These are phyloP conservation scores for Serilophus lunatus DNA, from an alignment of 2,113 vertebrate genomes.

Conservation along the genomic window DNA sequence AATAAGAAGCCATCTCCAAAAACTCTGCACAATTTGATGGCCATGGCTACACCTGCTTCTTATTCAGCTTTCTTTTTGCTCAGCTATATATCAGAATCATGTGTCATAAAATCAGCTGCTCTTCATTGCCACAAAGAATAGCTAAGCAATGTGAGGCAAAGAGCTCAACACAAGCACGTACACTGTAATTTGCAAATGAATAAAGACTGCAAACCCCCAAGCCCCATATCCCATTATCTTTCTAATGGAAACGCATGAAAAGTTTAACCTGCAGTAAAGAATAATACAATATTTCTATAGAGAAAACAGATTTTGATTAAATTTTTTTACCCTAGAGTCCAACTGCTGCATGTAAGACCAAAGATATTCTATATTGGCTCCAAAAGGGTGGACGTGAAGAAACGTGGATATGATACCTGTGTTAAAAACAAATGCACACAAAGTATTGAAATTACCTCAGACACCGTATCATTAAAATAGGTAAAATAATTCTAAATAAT, in stretches of 20 bases:
- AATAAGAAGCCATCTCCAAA: background rate
- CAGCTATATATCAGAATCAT: background rate
- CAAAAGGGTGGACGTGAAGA: constrained; percentile 95
- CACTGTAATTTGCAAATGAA: constrained; percentile 10
- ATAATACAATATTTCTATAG: constrained; percentile 35
- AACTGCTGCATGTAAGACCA: constrained; percentile 96
- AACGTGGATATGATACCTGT: constrained; percentile 95
- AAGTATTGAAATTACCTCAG: background rate
- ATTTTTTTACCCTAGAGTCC: constrained; percentile 87
- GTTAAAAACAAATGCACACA: constrained; percentile 50
- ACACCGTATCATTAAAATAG: background rate
- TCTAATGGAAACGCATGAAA: background rate
- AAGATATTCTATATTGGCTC: constrained; percentile 95
- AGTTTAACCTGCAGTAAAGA: constrained; percentile 29
- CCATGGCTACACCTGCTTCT: background rate
- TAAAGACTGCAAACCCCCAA: background rate
- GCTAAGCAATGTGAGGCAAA: background rate
- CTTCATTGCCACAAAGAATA: constrained; percentile 16
- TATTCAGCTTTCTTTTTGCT: background rate
- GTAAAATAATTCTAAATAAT: background rate
- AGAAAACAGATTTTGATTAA: constrained; percentile 37
- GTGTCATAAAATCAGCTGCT: background rate
- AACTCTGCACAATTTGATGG: background rate
- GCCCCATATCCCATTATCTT: background rate
- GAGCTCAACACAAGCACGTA: background rate